Evolutionary conservation across 2,888 invertebrate genomes (phyloP).

Genomic region (Drosophila nr. perissopoda): DNA sequence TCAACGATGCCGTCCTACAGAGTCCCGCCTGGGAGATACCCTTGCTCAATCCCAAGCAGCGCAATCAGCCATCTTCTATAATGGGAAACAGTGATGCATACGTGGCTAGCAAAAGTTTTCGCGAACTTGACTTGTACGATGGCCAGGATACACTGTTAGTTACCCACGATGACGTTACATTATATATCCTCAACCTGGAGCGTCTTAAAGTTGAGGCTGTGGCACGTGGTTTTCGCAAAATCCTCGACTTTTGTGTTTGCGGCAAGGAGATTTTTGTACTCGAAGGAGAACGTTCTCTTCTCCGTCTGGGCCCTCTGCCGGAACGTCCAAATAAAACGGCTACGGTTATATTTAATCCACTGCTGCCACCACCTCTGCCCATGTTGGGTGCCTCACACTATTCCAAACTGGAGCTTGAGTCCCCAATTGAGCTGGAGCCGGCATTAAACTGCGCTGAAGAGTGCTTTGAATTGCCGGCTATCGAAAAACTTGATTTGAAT

Average conservation of each 20-base stretch:
- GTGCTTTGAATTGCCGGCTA: constrained; percentile 90
- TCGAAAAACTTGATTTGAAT: constrained; percentile 86
- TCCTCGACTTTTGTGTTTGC: constrained; percentile 80
- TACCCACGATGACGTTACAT: constrained; percentile 89
- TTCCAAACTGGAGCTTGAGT: constrained; percentile 76
- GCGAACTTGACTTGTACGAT: constrained; percentile 88
- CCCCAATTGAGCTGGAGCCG: constrained; percentile 79
- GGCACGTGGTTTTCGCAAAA: constrained; percentile 87
- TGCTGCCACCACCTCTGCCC: constrained; percentile 83
- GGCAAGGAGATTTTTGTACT: constrained; percentile 91
- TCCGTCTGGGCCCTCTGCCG: constrained; percentile 91
- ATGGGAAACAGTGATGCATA: constrained; percentile 25
- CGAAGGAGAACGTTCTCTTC: constrained; percentile 91
- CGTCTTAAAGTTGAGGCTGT: constrained; percentile 88
- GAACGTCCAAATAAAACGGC: constrained; percentile 86
- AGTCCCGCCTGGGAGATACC: constrained; percentile 88
- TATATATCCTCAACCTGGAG: constrained; percentile 91
- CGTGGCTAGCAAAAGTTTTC: constrained; percentile 86
- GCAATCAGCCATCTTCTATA: constrained; percentile 13
- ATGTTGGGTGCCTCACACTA: constrained; percentile 63
- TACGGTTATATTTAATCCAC: constrained; percentile 83
- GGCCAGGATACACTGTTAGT: constrained; percentile 88
- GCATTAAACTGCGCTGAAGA: constrained; percentile 88
- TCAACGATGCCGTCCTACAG: constrained; percentile 88
- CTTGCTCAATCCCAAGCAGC: constrained; percentile 88